These are phyloP conservation scores for Catalaphyllia jardinei DNA, from an alignment of 64 coral and sea anemone species.

Conservation along the genomic window DNA sequence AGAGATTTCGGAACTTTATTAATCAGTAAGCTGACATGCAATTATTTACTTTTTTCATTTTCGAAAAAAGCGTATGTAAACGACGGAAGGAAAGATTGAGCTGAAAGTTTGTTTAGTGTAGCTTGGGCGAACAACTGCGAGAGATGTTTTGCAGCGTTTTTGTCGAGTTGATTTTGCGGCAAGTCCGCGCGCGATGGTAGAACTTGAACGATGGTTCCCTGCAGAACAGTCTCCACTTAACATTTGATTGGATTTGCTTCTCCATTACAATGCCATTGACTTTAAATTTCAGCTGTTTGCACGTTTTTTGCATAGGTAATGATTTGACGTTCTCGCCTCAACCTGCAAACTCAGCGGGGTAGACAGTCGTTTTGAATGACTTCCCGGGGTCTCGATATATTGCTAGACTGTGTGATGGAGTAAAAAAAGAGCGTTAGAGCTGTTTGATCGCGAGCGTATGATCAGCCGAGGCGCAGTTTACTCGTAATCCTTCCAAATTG, in stretches of 20 bases:
- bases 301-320: constrained; percentile 45
- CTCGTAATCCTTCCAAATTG: neutral
- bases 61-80: constrained; percentile 13
- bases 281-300: neutral
- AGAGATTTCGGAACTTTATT: constrained; percentile 30
- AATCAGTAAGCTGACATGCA: constrained; percentile 24
- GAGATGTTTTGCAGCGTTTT: neutral
- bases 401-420: neutral
- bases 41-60: constrained; percentile 15
- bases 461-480: neutral
- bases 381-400: neutral
- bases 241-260: neutral
- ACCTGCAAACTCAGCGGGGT: neutral
- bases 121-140: neutral
- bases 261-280: constrained; percentile 4
- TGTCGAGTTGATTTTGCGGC: neutral
- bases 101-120: neutral
- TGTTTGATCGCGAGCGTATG: neutral
- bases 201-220: neutral
- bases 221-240: neutral
- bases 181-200: neutral
- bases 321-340: neutral
- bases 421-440: constrained; percentile 19
- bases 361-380: neutral
- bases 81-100: neutral